A percentile compares a stretch with the other conserved stretches of the same genome.
These are phyloP conservation scores for Microcaecilia unicolor DNA, from an alignment of 2,797 vertebrate species.

Conservation along the genomic window DNA sequence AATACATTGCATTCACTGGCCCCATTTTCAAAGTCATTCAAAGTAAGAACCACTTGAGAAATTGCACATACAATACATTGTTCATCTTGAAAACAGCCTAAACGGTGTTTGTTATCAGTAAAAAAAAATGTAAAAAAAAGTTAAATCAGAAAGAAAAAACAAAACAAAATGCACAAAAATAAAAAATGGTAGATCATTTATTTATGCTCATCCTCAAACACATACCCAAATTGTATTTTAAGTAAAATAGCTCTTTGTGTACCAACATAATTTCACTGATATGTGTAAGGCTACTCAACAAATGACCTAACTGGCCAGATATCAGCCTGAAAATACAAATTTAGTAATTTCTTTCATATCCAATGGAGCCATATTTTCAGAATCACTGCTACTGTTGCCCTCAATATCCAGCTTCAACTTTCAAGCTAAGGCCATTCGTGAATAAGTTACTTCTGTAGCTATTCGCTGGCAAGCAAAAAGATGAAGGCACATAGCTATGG, in stretches of 20 bases:
- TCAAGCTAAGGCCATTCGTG: no score
- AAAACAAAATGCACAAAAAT: constrained; percentile 30
- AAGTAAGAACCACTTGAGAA: no score
- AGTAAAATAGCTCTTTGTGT: no score
- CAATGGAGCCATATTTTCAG: background rate
- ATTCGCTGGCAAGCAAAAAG: no score
- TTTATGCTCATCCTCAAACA: constrained; percentile 24
- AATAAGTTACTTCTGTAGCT: no score
- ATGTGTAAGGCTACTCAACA: constrained; percentile 6
- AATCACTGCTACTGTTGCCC: no score
- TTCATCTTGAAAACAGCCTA: constrained; percentile 58
- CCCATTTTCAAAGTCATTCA: no score
- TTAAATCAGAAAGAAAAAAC: constrained; percentile 18
- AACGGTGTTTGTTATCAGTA: constrained; percentile 25
- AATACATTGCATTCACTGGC: no score
- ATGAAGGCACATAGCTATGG: no score
- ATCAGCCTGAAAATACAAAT: background rate
- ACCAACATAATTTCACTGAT: background rate
- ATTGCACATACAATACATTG: no score
- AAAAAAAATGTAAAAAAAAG: constrained; percentile 8
- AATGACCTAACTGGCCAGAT: background rate
- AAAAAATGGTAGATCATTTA: constrained; percentile 26
- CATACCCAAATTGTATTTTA: no score
- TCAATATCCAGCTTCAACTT: no score
- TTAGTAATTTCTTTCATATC: background rate